Evolutionary conservation across 2,113 vertebrate genomes (phyloP), one percentile per base, ranked within the genome.

Genomic region (Eublepharis macularius): DNA sequence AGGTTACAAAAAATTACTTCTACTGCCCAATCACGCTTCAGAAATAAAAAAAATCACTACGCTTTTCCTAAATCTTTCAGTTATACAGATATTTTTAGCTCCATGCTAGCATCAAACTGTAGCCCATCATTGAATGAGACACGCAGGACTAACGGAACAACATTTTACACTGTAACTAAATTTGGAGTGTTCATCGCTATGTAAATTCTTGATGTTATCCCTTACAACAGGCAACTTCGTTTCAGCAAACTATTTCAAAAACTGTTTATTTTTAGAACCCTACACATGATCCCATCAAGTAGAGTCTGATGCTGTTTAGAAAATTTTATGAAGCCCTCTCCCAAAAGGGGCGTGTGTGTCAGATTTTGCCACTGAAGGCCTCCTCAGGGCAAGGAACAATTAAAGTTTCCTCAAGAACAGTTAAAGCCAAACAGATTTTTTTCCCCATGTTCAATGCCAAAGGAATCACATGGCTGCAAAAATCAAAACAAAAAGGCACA

Each of bases 101-200:
- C 41, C 36, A 81, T 0, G 2, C 32, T 91, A 81, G 81, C 83
- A 91, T 89, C 89, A 87, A 89, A 76, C 57, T 82, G 32, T 90
- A 90, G 41, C 87, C 86, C 82, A 90, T 77, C 80, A n/a, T 86
- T 91, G 82, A 90, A 41, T 41, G 87, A 1, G n/a, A 78, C 2
- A 4, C 36, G 13, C 93, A 88, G 89, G 87, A n/a, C 90, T 80
- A 92, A 91, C 81, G 76, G 74, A 89, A 43, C 45, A 86, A 24
- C 34, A 88, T 86, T 89, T 90, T 81, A 91, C 1, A 0, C 36
- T 82, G 70, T 4, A 84, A 74, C 83, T 91, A 88, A 89, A 87
- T 94, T 90, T 88, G 93, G 92, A 94, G 89, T 45, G 34, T 54
- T 7, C 81, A 84, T 87, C 84, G 89, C 85, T 94, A 86, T 88